phyloP scores from a whole-genome alignment of 2,797 vertebrate genomes.

The Periophthalmus magnuspinnatus region DNA sequence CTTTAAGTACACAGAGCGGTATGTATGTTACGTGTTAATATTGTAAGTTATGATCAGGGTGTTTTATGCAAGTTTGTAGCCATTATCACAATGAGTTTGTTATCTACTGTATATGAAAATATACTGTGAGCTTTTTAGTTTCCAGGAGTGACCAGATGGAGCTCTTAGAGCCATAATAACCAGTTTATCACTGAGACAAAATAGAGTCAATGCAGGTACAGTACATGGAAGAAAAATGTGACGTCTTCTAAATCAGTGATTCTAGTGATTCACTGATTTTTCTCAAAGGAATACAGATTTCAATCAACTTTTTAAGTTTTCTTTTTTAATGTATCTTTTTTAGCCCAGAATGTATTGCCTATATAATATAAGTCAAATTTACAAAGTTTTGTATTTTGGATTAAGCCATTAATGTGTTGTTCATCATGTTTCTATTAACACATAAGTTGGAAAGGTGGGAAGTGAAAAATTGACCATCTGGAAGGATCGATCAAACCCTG shows the following conservation, averaged over 20 bases:
- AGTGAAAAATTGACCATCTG: conserved; percentile 12
- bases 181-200: conserved; percentile 27
- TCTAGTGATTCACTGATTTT: conserved; percentile 39
- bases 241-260: conserved; percentile 39
- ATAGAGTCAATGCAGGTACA: conserved; percentile 19
- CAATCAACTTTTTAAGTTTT: conserved; percentile 22
- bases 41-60: conserved; percentile 49
- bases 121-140: conserved; percentile 60
- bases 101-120: conserved; percentile 65
- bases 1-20: conserved; percentile 48
- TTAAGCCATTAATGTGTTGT: conserved; percentile 49
- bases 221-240: conserved; percentile 36
- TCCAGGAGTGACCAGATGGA: conserved; percentile 35
- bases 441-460: conserved; percentile 13
- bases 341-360: conserved; percentile 42
- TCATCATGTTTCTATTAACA: conserved; percentile 24
- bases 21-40: conserved; percentile 35
- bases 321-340: conserved; percentile 48
- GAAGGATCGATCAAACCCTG: conserved; percentile 38
- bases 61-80: conserved; percentile 57
- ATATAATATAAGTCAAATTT: conserved; percentile 43
- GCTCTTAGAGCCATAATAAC: conserved; percentile 41
- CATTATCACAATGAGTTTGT: conserved; percentile 28
- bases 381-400: conserved; percentile 36
- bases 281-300: conserved; percentile 72